A percentile compares a stretch with the other conserved stretches of the same genome.
These are phyloP conservation scores for Chironex yamaguchii DNA, from an alignment of 30 jellyfish, hydroid and myxozoan species.

Conservation along the genomic window DNA sequence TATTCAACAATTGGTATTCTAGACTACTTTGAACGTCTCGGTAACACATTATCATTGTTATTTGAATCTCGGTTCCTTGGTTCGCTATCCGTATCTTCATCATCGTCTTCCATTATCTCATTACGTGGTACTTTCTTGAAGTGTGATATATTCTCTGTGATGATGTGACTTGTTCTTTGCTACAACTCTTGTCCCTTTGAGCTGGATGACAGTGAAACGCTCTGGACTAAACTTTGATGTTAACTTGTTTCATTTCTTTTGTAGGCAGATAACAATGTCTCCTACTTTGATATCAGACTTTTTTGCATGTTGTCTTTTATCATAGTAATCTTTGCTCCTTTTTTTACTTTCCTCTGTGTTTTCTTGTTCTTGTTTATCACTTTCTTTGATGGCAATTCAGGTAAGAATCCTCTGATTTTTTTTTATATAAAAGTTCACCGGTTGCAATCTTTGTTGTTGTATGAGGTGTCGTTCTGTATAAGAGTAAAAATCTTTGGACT, in stretches of 20 bases:
- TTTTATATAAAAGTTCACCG: constrained; percentile 44
- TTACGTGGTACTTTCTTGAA: constrained; percentile 40
- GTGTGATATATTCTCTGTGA: constrained; percentile 31
- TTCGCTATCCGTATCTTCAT: constrained; percentile 10
- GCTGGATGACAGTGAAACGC: neutral
- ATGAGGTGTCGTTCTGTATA: constrained; percentile 53
- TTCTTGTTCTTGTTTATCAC: constrained; percentile 29
- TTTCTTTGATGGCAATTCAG: constrained; percentile 56
- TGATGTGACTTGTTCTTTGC: constrained; percentile 37
- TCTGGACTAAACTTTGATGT: constrained; percentile 47
- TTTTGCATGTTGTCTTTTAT: neutral
- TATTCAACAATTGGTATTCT: too few relatives aligned
- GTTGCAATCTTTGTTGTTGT: constrained; percentile 54
- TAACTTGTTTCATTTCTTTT: constrained; percentile 12
- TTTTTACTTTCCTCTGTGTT: neutral
- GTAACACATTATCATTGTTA: too few relatives aligned
- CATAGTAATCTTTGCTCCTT: constrained; percentile 3
- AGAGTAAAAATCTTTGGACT: constrained; percentile 46
- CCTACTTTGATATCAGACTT: constrained; percentile 28
- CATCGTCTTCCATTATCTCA: neutral
- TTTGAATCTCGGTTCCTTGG: constrained; percentile 7
- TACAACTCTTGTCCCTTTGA: constrained; percentile 43
- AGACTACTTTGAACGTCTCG: too few relatives aligned
- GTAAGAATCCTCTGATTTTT: constrained; percentile 29
- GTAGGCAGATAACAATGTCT: constrained; percentile 34